Evolutionary conservation across 30 jellyfish, hydroid and myxozoan genomes (phyloP).

Genomic region (Chrysaora quinquecirrha): DNA sequence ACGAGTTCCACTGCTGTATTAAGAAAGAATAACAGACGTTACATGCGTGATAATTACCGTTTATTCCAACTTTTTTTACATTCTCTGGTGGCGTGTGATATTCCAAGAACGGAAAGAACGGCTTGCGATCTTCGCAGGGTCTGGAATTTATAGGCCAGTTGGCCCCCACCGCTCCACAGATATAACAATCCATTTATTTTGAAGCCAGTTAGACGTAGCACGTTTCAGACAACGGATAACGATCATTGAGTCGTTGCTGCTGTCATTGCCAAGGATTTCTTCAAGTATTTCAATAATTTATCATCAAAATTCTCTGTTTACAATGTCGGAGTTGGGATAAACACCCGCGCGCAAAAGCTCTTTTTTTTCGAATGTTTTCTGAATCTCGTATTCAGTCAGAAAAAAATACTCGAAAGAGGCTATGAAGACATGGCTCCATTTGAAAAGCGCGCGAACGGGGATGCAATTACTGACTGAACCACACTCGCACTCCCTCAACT

Average conservation of each 20-base stretch:
- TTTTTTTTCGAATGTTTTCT: too few species aligned
- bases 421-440: too few species aligned
- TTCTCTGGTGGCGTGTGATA: constrained; percentile 72
- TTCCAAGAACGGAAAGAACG: constrained; percentile 85
- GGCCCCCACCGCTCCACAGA: constrained; percentile 82
- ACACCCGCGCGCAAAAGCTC: too few species aligned
- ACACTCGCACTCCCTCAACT: too few species aligned
- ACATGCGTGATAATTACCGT: constrained; percentile 63
- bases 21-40: constrained; percentile 83
- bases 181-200: constrained; percentile 57
- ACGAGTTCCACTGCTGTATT: constrained; percentile 90
- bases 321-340: not conserved
- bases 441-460: too few species aligned
- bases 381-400: too few species aligned
- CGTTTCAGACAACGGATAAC: too few species aligned
- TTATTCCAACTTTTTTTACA: constrained; percentile 4
- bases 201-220: too few species aligned
- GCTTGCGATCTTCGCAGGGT: constrained; percentile 43
- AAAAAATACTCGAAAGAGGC: too few species aligned
- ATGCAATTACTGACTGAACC: too few species aligned
- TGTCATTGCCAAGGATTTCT: not conserved
- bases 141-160: constrained; percentile 68
- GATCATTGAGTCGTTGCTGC: too few species aligned
- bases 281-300: not conserved
- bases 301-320: not conserved